Conservation (phyloP, 2,113 vertebrate genomes). For the Amia ocellicauda region DNA sequence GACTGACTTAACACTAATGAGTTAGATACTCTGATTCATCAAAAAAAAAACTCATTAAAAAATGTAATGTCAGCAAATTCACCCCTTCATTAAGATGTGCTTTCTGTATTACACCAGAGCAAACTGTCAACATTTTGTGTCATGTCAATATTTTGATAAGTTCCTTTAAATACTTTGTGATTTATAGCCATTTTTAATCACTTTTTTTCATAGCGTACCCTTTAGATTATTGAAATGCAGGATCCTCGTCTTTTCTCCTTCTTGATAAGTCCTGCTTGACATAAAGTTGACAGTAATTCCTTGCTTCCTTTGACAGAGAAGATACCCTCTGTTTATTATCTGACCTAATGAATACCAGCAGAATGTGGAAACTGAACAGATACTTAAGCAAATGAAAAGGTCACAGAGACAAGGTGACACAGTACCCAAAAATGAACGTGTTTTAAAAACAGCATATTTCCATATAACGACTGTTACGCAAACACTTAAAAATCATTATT, state of each 20-base stretch:
- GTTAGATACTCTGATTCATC: no score
- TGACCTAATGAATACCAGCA: slow-evolving; percentile 36
- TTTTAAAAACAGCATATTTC: slow-evolving; percentile 14
- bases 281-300: slow-evolving; percentile 37
- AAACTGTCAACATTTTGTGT: no score
- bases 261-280: slow-evolving; percentile 46
- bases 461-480: slow-evolving; percentile 25
- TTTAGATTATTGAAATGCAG: slow-evolving; percentile 31
- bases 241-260: slow-evolving; percentile 30
- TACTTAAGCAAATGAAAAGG: slow-evolving; percentile 39
- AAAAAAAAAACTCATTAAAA: no score
- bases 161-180: no score
- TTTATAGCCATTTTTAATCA: not conserved
- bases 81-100: no score
- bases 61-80: no score
- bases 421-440: slow-evolving; percentile 1
- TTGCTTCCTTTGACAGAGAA: slow-evolving; percentile 33
- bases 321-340: slow-evolving; percentile 46
- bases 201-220: slow-evolving; percentile 13
- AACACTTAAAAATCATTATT: slow-evolving; percentile 10
- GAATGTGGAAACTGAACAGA: slow-evolving; percentile 31
- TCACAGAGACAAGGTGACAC: slow-evolving; percentile 38
- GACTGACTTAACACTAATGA: no score
- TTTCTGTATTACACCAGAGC: no score
- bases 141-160: no score